Evolutionary conservation across 2,113 vertebrate species (phyloP).

Genomic region (Oncorhynchus tshawytscha): DNA sequence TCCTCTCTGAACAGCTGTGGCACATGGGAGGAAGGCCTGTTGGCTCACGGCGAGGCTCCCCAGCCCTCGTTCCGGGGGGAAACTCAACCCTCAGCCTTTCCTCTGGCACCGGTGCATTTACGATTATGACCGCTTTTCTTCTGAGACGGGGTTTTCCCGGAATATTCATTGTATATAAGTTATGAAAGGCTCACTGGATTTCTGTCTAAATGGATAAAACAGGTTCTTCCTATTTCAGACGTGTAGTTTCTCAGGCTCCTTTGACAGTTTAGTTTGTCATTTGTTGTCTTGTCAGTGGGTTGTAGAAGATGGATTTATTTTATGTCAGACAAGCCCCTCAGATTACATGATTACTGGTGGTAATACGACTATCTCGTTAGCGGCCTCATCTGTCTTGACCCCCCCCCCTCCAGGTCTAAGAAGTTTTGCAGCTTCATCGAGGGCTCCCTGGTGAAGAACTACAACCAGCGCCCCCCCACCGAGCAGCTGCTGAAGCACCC

Average conservation of each 20-base stretch:
- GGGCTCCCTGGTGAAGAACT: constrained; percentile 96
- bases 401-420: constrained; percentile 83
- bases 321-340: neutral
- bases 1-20: constrained; percentile 43
- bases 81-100: neutral
- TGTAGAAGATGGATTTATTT: no score
- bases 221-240: no score
- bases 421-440: constrained; percentile 99
- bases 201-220: neutral
- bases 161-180: constrained; percentile 12
- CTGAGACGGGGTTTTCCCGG: neutral
- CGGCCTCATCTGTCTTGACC: neutral
- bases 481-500: constrained; percentile 97
- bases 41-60: constrained; percentile 8
- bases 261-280: neutral
- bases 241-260: neutral
- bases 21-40: constrained; percentile 35
- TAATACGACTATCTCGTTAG: neutral
- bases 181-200: neutral
- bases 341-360: neutral
- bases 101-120: neutral
- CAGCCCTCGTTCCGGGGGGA: constrained; percentile 21
- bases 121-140: constrained; percentile 1
- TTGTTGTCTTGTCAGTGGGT: no score
- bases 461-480: constrained; percentile 91